Conservation (phyloP, 1,140 invertebrate genomes). For the Palaemon carinicauda region DNA sequence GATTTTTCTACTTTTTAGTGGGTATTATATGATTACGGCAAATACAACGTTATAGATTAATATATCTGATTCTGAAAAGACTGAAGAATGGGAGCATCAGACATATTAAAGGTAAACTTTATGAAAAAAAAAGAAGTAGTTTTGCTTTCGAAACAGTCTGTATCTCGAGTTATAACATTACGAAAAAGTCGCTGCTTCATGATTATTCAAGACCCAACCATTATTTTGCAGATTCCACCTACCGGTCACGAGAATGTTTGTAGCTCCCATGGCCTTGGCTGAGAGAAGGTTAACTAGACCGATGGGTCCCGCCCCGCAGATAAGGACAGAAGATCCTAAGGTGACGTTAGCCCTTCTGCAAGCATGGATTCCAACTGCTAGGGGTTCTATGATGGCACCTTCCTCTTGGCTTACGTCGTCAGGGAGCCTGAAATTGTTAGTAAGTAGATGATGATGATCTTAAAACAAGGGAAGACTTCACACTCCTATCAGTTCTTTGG, state of each 20-base stretch:
- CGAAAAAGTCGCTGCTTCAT: background rate
- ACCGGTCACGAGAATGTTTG: constrained; percentile 84
- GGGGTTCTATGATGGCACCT: constrained; percentile 89
- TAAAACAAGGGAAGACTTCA: background rate
- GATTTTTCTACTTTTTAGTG: no score
- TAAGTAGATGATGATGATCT: constrained; percentile 77
- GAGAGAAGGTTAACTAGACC: constrained; percentile 81
- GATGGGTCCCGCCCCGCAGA: constrained; percentile 93
- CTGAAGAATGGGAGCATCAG: no score
- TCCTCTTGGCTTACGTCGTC: constrained; percentile 89
- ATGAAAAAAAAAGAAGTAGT: no score
- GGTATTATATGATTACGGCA: no score
- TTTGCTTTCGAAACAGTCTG: no score
- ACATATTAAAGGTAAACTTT: no score
- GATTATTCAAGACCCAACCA: background rate
- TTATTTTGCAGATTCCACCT: background rate
- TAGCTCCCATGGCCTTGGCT: constrained; percentile 89
- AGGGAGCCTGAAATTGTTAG: constrained; percentile 78
- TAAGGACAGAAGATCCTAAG: constrained; percentile 80
- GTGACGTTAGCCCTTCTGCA: constrained; percentile 79
- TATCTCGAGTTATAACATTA: no score
- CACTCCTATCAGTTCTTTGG: no score
- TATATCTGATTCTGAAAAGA: no score
- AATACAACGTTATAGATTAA: no score
- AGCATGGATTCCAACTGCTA: constrained; percentile 93